phyloP scores from a whole-genome alignment of 2,888 invertebrate genomes.

The Hydroisotoma schaefferi region DNA sequence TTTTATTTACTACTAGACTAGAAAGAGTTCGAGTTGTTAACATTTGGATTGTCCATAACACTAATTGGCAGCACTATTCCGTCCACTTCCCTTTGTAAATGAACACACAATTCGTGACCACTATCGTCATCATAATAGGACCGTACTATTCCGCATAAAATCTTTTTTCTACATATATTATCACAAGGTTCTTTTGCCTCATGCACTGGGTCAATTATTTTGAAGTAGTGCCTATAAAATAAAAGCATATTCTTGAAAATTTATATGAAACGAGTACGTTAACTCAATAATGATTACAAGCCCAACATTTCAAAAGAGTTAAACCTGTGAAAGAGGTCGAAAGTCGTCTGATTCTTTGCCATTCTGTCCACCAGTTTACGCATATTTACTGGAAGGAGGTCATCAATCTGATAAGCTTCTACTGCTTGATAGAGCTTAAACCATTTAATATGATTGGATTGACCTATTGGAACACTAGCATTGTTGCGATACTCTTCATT shows the following conservation, averaged over 20 bases:
- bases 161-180: conserved; percentile 49
- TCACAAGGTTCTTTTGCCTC: conserved; percentile 48
- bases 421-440: conserved; percentile 53
- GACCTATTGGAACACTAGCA: conserved; percentile 8
- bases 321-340: conserved; percentile 48
- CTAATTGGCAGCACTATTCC: conserved; percentile 30
- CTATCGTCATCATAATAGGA: conserved; percentile 35
- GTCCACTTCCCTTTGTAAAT: conserved; percentile 33
- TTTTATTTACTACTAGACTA: no score
- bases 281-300: no score
- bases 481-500: conserved; percentile 44
- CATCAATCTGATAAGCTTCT: conserved; percentile 51
- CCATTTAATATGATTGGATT: conserved; percentile 50
- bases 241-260: no score
- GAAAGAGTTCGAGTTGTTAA: no score
- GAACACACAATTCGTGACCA: conserved; percentile 28
- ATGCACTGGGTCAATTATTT: conserved; percentile 48
- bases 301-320: no score
- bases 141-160: conserved; percentile 50
- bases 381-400: conserved; percentile 52
- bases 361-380: conserved; percentile 52
- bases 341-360: conserved; percentile 52
- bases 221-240: conserved; percentile 48
- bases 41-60: conserved; percentile 30
- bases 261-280: no score